These are phyloP conservation scores for Hystrix brachyura DNA, from an alignment of 2,113 vertebrate species.

Conservation along the genomic window DNA sequence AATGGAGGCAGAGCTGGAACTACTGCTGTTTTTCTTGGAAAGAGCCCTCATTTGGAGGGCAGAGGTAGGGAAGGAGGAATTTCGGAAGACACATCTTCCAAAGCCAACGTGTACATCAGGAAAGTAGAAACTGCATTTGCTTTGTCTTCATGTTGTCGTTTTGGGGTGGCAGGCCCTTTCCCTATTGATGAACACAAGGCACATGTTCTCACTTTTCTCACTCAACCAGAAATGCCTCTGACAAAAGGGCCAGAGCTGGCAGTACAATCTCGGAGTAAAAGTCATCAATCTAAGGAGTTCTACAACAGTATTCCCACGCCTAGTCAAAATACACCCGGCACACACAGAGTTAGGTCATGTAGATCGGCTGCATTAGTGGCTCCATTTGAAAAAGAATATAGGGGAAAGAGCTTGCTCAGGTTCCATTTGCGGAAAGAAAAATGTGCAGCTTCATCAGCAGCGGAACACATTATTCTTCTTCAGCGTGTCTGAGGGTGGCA, in stretches of 20 bases:
- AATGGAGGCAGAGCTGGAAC: conserved; percentile 24
- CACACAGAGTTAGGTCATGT: conserved; percentile 47
- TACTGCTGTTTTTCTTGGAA: conserved; percentile 52
- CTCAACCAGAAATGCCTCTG: conserved; percentile 63
- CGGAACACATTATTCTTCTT: not conserved
- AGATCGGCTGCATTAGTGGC: not conserved
- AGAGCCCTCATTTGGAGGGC: not conserved
- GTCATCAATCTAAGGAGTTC: conserved; percentile 62
- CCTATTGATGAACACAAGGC: not conserved
- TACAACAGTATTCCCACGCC: conserved; percentile 43
- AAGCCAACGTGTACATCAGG: not conserved
- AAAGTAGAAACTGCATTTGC: conserved; percentile 22
- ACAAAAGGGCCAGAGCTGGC: conserved; percentile 26
- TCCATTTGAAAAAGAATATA: conserved; percentile 51
- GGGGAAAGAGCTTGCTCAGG: conserved; percentile 8
- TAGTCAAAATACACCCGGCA: conserved; percentile 60
- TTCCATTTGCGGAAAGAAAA: conserved; percentile 68
- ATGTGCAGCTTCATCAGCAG: conserved; percentile 1
- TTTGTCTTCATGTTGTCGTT: conserved; percentile 55
- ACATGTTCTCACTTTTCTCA: conserved; percentile 56
- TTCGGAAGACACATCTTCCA: conserved; percentile 54
- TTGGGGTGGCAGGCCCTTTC: conserved; percentile 11
- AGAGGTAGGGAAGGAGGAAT: not conserved
- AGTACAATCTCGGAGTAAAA: conserved; percentile 23
- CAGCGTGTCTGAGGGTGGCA: not conserved